Evolutionary conservation across 2,113 vertebrate species (phyloP).

Genomic region (Trematomus loennbergii): DNA sequence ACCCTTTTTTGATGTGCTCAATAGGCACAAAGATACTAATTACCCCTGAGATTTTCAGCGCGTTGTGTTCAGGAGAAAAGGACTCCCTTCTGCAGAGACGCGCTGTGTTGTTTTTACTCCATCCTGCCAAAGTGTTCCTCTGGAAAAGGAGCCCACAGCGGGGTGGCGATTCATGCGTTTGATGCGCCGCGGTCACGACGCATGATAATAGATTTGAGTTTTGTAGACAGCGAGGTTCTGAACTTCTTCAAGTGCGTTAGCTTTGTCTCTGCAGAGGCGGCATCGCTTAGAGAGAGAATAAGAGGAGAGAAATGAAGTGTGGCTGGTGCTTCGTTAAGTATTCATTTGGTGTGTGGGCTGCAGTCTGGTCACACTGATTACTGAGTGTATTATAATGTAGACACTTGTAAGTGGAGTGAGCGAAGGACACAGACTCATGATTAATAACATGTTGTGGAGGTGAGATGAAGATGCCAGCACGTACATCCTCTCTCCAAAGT

Average conservation of each 20-base stretch:
- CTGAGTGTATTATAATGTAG: conserved; percentile 15
- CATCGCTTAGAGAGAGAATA: conserved; percentile 5
- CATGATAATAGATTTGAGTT: conserved; percentile 24
- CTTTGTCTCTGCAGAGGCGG: conserved; percentile 26
- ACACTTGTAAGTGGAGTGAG: conserved; percentile 3
- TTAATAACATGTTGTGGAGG: conserved; percentile 43
- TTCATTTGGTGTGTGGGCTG: conserved; percentile 18
- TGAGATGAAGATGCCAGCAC: not conserved
- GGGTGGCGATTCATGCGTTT: not conserved
- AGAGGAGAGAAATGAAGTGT: conserved; percentile 20
- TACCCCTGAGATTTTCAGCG: conserved; percentile 65
- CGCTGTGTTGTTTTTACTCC: conserved; percentile 33
- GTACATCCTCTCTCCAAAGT: conserved; percentile 14
- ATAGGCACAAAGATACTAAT: conserved; percentile 70
- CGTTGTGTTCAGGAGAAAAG: conserved; percentile 37
- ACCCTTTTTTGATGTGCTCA: conserved; percentile 68
- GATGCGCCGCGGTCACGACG: not conserved
- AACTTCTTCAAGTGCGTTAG: conserved; percentile 9
- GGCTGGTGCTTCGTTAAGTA: not conserved
- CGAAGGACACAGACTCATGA: conserved; percentile 2
- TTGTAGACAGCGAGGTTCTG: conserved; percentile 11
- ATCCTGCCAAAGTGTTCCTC: conserved; percentile 13
- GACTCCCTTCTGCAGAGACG: conserved; percentile 37
- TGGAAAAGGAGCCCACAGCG: conserved; percentile 4
- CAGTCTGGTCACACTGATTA: conserved; percentile 29